A percentile compares a stretch with the other conserved stretches of the same genome.
These are phyloP conservation scores for Sebastes taczanowskii DNA, from an alignment of 2,797 vertebrate genomes.

Conservation along the genomic window DNA sequence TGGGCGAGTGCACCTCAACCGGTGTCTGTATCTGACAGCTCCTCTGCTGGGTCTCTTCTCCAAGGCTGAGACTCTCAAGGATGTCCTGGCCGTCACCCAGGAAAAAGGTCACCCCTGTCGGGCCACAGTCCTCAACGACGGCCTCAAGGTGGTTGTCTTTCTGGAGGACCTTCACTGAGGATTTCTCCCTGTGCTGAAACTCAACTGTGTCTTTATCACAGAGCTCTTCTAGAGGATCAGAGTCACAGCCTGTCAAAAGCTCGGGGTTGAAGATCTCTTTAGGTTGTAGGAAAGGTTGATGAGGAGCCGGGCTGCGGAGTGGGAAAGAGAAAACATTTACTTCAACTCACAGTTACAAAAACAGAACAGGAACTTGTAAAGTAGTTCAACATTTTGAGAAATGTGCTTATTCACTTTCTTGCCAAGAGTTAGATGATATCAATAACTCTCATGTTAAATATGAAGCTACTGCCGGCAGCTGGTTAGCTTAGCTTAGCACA, in stretches of 20 bases:
- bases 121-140: conserved; percentile 21
- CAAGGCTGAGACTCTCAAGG: neutral
- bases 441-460: neutral
- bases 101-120: conserved; percentile 37
- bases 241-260: neutral
- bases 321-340: neutral
- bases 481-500: too few relatives aligned
- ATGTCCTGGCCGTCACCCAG: conserved; percentile 44
- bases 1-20: conserved; percentile 65
- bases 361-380: neutral
- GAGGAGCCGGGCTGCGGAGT: conserved; percentile 75
- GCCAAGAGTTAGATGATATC: neutral
- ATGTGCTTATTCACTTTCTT: neutral
- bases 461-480: too few relatives aligned
- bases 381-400: neutral
- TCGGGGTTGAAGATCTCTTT: neutral
- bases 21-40: conserved; percentile 57
- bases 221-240: conserved; percentile 16
- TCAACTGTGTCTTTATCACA: neutral
- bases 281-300: conserved; percentile 57
- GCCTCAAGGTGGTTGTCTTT: conserved; percentile 55
- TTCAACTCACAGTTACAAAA: neutral
- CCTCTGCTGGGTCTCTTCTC: conserved; percentile 2
- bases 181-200: conserved; percentile 1
- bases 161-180: conserved; percentile 49